Conservation (phyloP, 2,113 vertebrate species). For the Crocuta crocuta region DNA sequence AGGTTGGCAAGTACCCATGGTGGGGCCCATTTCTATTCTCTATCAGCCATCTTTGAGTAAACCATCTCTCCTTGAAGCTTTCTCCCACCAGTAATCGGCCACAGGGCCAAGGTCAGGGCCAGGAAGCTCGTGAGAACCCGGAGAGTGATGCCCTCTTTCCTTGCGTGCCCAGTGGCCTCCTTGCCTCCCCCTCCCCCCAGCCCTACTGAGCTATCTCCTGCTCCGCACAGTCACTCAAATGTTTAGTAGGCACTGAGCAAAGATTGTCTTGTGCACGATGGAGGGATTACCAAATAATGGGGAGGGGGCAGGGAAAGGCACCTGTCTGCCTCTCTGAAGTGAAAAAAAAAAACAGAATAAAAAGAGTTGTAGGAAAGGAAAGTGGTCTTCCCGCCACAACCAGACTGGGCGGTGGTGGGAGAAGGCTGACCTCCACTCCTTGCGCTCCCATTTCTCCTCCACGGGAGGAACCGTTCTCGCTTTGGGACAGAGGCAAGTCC, state of each 20-base stretch:
- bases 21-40: neutral
- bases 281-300: neutral
- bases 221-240: neutral
- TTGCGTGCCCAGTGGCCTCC: neutral
- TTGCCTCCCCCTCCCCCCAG: neutral
- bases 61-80: neutral
- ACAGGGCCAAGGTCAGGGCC: neutral
- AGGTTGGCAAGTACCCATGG: neutral
- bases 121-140: neutral
- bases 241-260: neutral
- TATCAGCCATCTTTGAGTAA: neutral
- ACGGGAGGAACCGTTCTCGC: neutral
- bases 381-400: neutral
- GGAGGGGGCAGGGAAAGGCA: neutral
- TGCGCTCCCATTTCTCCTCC: neutral
- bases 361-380: neutral
- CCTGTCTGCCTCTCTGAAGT: neutral
- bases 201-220: neutral
- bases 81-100: neutral
- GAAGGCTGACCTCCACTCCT: rapidly evolving
- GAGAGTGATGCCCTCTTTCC: neutral
- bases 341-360: neutral
- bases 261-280: neutral
- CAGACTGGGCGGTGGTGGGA: neutral
- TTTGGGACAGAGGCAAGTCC: neutral